phyloP scores from a whole-genome alignment of 2,113 vertebrate genomes.

The Capricornis sumatraensis region DNA sequence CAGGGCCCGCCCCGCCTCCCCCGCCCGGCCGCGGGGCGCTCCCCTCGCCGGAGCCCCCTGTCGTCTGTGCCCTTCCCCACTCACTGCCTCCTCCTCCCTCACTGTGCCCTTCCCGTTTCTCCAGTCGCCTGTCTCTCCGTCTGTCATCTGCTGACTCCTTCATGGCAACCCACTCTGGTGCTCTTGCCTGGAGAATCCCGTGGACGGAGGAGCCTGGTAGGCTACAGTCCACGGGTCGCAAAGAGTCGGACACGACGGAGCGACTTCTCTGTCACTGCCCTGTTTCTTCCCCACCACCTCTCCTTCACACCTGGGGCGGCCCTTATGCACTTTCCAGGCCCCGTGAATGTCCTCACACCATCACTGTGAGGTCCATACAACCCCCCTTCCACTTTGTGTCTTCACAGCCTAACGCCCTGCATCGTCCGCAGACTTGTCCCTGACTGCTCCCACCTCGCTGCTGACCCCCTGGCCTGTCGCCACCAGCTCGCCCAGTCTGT shows the following conservation, averaged over 20 bases:
- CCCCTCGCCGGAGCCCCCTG: neutral
- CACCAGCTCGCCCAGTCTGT: neutral
- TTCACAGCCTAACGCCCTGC: too few species aligned
- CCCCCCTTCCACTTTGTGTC: neutral
- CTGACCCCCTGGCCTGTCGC: too few species aligned
- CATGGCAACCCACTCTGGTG: fast-evolving
- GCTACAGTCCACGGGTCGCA: neutral
- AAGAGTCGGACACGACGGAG: neutral
- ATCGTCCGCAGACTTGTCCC: neutral
- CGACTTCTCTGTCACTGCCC: neutral
- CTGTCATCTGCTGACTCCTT: neutral
- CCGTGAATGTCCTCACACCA: neutral
- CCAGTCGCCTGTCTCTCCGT: neutral
- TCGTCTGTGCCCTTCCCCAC: fast-evolving
- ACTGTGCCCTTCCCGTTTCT: neutral
- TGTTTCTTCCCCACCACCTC: fast-evolving
- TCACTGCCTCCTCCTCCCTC: neutral
- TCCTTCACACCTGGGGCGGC: neutral
- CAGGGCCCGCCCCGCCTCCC: neutral
- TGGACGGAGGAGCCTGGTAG: neutral
- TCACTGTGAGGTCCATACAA: fast-evolving
- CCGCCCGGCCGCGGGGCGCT: neutral
- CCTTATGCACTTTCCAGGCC: fast-evolving
- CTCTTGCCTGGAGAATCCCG: neutral
- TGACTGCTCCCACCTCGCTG: fast-evolving